Base-by-base conservation (phyloP, 2,888 invertebrate species). In the Melipona beecheii region DNA sequence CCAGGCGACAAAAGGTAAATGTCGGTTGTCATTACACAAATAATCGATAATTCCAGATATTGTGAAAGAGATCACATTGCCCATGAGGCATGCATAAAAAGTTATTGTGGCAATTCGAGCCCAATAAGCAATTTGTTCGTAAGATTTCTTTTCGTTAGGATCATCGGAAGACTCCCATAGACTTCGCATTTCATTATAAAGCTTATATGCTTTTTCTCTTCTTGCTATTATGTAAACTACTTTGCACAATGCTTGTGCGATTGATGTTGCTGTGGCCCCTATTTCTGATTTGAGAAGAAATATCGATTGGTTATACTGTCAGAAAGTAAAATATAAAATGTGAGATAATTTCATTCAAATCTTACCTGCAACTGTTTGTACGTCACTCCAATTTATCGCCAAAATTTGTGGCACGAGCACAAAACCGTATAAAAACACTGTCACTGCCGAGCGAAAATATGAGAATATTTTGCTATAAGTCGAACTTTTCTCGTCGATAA, bases 1-100 rank as follows among this genome's bases (percentile, higher is more conserved):
- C 89, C 89, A 88, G 15, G 76, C 83, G 13, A 85, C 84, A 43
- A 86, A 87, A 17, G 89, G 90, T 13, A 90, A 75, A 58, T 74
- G 66, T 17, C 75, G 73, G 15, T n/a, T 75, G 19, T 71, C 65
- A 4, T 79, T 65, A 0, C 50, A 70, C 13, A 86, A 27, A 64
- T 73, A 81, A 27, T 76, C 71, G 6, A 81, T 9, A 0, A 75
- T 71, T 3, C 83, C 85, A 1, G 73, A 43, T 4, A 70, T 65
- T 1, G 69, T 72, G 24, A 87, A 88, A 0, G 75, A 79, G 49
- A 82, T 27, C 36, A 82, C 72, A 43, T 81, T 86, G 49, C 68
- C 78, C 17, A 86, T 31, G 27, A 82, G 60, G 9, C 78, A 54
- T 11, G 68, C 17, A 54, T 60, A 84, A 68, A 87, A 86, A 6